Conservation (phyloP, 2,888 invertebrate species). For the Drosophila meridionalis region DNA sequence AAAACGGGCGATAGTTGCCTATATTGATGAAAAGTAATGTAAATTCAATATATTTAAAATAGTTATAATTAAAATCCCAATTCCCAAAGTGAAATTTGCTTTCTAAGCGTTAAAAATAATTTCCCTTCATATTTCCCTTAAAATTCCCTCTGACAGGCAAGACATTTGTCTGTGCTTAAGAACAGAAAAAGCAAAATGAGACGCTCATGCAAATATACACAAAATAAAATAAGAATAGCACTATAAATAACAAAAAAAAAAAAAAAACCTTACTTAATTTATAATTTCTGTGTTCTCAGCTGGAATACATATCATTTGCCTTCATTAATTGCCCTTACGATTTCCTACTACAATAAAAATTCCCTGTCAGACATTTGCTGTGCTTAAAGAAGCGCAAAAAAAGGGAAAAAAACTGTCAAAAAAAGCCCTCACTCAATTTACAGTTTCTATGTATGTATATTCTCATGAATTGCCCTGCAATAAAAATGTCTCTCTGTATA, state of each 20-base stretch:
- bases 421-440: neutral
- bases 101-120: neutral
- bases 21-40: neutral
- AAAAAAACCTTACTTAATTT: neutral
- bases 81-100: neutral
- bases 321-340: neutral
- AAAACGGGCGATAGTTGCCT: conserved; percentile 86
- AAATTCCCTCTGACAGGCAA: neutral
- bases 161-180: neutral
- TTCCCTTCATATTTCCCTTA: neutral
- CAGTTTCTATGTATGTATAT: neutral
- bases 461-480: neutral
- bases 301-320: neutral
- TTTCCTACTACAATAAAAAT: neutral
- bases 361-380: neutral
- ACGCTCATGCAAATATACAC: neutral
- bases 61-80: neutral
- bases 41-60: neutral
- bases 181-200: neutral
- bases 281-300: neutral
- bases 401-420: too few species aligned
- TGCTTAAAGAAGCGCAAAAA: neutral
- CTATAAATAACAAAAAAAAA: neutral
- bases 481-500: conserved; percentile 11
- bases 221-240: neutral